Conservation (phyloP, 2,888 invertebrate genomes). For the Plagodis dolabraria region DNA sequence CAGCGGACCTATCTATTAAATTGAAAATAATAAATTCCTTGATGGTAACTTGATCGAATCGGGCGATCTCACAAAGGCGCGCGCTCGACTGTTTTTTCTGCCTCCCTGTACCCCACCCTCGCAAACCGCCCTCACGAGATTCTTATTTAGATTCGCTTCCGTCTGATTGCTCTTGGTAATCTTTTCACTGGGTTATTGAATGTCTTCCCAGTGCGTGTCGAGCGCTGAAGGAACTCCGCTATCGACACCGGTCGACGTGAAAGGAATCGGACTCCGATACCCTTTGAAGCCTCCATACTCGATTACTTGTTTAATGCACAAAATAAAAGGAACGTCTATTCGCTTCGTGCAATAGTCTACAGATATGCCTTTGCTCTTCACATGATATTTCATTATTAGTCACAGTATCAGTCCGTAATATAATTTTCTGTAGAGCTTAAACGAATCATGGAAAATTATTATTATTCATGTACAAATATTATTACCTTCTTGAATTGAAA, state of each 20-base stretch:
- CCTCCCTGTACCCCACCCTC: conserved; percentile 64
- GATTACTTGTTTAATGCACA: conserved; percentile 21
- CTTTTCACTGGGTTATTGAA: conserved; percentile 85
- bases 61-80: conserved; percentile 75
- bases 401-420: neutral
- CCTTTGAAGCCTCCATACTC: conserved; percentile 53
- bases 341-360: conserved; percentile 31
- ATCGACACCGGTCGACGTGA: conserved; percentile 51
- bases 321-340: conserved; percentile 22
- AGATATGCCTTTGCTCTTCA: conserved; percentile 38
- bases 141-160: conserved; percentile 86
- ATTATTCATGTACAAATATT: neutral
- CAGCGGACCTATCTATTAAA: conserved; percentile 56
- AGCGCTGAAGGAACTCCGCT: conserved; percentile 62
- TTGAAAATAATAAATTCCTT: conserved; percentile 69
- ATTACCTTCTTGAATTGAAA: too few species aligned
- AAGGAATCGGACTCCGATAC: conserved; percentile 63
- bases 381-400: conserved; percentile 6
- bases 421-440: neutral
- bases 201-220: conserved; percentile 81
- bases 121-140: conserved; percentile 81
- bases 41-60: conserved; percentile 79
- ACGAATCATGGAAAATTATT: neutral
- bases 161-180: conserved; percentile 85
- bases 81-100: conserved; percentile 74